phyloP scores from a whole-genome alignment of 2,888 invertebrate species.

The Argyra leucocephala region DNA sequence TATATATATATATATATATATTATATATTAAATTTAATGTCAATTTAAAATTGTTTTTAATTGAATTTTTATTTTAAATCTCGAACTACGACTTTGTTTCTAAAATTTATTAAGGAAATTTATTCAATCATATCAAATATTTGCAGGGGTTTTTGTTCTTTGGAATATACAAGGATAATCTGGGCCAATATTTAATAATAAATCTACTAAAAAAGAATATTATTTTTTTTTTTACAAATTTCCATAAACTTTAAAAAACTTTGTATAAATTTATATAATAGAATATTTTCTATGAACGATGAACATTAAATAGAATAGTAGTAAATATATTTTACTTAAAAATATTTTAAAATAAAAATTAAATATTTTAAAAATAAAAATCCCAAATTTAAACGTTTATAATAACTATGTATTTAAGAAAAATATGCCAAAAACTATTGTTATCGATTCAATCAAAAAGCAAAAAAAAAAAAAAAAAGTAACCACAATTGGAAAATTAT shows the following conservation, averaged over 20 bases:
- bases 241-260: background rate
- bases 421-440: no score
- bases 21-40: background rate
- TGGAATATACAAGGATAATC: constrained; percentile 2
- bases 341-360: no score
- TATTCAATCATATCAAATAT: background rate
- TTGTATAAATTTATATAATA: background rate
- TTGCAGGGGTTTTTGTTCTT: background rate
- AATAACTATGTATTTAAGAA: no score
- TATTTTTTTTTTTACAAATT: no score
- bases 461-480: no score
- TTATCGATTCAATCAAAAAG: no score
- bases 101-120: background rate
- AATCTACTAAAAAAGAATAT: background rate
- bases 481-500: no score
- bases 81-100: background rate
- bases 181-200: background rate
- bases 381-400: constrained; percentile 9
- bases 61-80: background rate
- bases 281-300: no score
- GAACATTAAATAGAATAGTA: background rate
- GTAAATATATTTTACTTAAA: background rate
- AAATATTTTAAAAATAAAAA: no score
- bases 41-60: background rate
- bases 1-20: no score